Evolutionary conservation across 2,113 vertebrate species (phyloP).

Genomic region (Leucopsar rothschildi): DNA sequence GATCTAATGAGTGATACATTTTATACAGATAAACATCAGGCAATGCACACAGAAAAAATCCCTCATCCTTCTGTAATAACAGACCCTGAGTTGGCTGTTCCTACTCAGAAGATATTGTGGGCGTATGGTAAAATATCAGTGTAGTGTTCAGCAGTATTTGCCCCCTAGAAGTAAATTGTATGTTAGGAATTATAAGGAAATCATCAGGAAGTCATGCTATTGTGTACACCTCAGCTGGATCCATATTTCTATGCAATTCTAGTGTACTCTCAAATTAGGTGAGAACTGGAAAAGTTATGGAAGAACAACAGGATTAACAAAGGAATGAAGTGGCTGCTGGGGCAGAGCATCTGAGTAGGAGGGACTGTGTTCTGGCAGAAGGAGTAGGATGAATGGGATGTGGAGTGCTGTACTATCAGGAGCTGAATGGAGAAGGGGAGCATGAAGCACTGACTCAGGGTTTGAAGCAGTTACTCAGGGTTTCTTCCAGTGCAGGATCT

Average conservation of each 20-base stretch:
- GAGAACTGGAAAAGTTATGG: not conserved
- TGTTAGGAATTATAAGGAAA: not conserved
- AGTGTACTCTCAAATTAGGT: not conserved
- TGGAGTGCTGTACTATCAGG: not conserved
- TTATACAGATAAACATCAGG: not conserved
- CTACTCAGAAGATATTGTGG: not conserved
- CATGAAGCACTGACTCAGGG: not conserved
- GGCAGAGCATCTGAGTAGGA: not conserved
- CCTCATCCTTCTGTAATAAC: not conserved
- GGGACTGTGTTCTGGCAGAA: not conserved
- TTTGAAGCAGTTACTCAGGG: not conserved
- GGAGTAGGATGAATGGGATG: not conserved
- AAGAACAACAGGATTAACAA: not conserved
- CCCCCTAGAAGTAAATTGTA: not conserved
- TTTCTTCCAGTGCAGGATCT: not conserved
- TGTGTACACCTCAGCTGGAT: not conserved
- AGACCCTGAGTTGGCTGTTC: not conserved
- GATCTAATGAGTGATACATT: not conserved
- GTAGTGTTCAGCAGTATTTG: not conserved
- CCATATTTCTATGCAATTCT: not conserved
- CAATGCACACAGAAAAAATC: not conserved
- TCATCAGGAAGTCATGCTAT: not conserved
- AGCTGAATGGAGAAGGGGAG: not conserved
- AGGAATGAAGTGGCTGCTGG: not conserved
- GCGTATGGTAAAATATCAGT: not conserved